These are phyloP conservation scores for Bradypodion ventrale DNA, from an alignment of 2,797 vertebrate genomes.

Conservation along the genomic window DNA sequence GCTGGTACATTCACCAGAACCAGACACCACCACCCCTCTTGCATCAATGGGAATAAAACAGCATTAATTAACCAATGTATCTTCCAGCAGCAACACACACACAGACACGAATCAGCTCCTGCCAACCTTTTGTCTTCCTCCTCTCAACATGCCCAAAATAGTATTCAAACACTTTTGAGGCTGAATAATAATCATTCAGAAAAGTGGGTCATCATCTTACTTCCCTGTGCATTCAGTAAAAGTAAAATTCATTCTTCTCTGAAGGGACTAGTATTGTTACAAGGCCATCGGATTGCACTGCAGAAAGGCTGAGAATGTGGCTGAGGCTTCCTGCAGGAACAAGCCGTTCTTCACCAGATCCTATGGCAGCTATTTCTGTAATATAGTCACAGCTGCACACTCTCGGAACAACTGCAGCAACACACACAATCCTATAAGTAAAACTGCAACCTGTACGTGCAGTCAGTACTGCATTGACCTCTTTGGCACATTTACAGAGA, in stretches of 20 bases:
- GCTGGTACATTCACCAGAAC: background rate
- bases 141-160: slow-evolving; percentile 28
- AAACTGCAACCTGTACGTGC: background rate
- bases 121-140: slow-evolving; percentile 38
- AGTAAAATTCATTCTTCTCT: slow-evolving; percentile 37
- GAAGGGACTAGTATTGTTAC: background rate
- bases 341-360: slow-evolving; percentile 32
- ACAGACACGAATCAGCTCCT: background rate
- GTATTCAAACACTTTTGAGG: slow-evolving; percentile 40
- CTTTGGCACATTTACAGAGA: background rate
- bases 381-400: slow-evolving; percentile 32
- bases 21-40: background rate
- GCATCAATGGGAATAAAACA: background rate
- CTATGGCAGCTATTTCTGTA: slow-evolving; percentile 22
- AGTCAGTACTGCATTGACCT: background rate
- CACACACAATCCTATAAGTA: slow-evolving; percentile 27
- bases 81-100: too few relatives aligned
- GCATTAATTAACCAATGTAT: background rate
- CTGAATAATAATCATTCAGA: slow-evolving; percentile 22
- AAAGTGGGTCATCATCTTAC: slow-evolving; percentile 15
- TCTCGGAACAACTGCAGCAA: background rate
- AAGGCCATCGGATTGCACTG: slow-evolving; percentile 21
- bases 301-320: background rate
- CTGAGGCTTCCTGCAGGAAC: slow-evolving; percentile 21
- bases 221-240: slow-evolving; percentile 23